phyloP scores from a whole-genome alignment of 2,888 invertebrate genomes.

The Cistogaster globosa region DNA sequence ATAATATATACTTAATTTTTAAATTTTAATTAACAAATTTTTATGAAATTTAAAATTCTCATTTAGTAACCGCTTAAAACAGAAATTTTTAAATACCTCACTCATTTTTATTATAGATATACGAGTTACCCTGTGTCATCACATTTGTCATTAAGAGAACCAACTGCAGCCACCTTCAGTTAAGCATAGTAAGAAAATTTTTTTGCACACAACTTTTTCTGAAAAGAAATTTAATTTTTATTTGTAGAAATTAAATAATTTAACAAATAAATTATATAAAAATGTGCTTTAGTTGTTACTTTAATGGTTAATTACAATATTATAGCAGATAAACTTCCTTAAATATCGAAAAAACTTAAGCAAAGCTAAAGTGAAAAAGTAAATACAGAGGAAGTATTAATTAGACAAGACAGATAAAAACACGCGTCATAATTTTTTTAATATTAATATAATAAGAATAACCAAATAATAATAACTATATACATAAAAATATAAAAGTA shows the following conservation, averaged over 20 bases:
- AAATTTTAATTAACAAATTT: too few relatives aligned
- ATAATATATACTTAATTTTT: too few relatives aligned
- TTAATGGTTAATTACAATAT: constrained; percentile 13
- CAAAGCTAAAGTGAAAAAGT: constrained; percentile 15
- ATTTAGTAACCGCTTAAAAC: background rate
- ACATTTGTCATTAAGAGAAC: background rate
- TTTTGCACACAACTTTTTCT: constrained; percentile 51
- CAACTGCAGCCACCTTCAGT: constrained; percentile 67
- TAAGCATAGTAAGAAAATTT: constrained; percentile 56
- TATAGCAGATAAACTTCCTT: background rate
- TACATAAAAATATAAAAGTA: constrained; percentile 15
- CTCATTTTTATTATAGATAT: background rate
- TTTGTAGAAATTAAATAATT: constrained; percentile 1
- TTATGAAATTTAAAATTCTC: too few relatives aligned
- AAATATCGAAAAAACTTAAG: background rate
- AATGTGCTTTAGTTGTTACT: constrained; percentile 31
- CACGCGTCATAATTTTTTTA: constrained; percentile 43
- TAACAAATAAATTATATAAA: constrained; percentile 5
- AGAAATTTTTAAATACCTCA: background rate
- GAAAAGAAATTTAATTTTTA: background rate
- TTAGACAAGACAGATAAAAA: constrained; percentile 14
- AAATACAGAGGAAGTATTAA: constrained; percentile 3
- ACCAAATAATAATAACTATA: background rate
- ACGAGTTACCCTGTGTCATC: constrained; percentile 5
- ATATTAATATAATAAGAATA: background rate